Evolutionary conservation across 2,797 vertebrate genomes (phyloP), one percentile per base, ranked within the genome.

Genomic region (Rhinichthys osculus): DNA sequence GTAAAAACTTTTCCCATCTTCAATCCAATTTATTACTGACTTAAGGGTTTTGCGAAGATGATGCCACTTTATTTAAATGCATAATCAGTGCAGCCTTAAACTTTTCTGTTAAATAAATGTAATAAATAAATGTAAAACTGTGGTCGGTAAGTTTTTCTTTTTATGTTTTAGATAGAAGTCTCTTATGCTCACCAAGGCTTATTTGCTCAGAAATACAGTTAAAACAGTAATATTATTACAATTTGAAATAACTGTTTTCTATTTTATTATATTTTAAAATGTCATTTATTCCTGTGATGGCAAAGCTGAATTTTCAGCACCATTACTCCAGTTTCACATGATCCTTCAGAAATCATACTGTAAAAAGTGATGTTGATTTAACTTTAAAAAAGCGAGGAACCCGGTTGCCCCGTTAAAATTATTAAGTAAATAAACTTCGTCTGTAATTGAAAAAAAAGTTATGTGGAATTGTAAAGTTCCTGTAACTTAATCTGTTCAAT

Each of bases 1-100:
- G 35, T 57, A 17, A 50, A 80, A 66, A 52, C 33, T 67, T 42
- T 83, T 11, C 8, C 42, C 42, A 76, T 66, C 44, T 76, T 62
- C 11, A 59, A n/a, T 23, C 11, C 17, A 14, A 44, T 73, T 44
- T 30, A 54, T 40, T 44, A 44, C 38, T 30, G 52, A 40, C 52
- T 73, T 64, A 5, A 64, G 11, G 6, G 10, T 10, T 57, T 59
- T 59, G 44, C 2, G 19, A 47, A 35, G 78, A 64, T 13, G 13
- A 33, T 23, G n/a, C 4, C 1, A 1, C 11, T 35, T 81, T 38
- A 21, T 35, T 10, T 35, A 23, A 69, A 81, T 38, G 6, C 11
- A n/a, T 7, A 35, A 67, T 52, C 17, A 33, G 5, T 67, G 17
- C 16, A 30, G 1, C 19, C 1, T 44, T 44, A 47, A 21, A 66